A percentile compares a stretch with the other conserved stretches of the same genome.
These are phyloP conservation scores for Temnopleurus reevesii DNA, from an alignment of 53 echinoderm and acorn worm genomes.

Conservation along the genomic window DNA sequence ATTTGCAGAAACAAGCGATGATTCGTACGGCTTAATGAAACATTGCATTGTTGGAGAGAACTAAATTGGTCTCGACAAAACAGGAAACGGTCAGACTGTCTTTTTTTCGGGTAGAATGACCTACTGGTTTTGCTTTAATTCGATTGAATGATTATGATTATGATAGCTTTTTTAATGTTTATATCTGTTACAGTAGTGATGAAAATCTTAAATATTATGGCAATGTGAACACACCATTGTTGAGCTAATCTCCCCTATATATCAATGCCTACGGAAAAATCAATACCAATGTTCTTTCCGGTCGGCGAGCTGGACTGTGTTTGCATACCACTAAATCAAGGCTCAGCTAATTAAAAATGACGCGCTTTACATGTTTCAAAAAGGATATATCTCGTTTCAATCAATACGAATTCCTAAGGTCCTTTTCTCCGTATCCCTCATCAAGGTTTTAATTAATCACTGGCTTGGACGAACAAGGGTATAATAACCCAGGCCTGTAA, in stretches of 20 bases:
- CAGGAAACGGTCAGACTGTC: background rate
- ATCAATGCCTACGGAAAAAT: slow-evolving; percentile 3
- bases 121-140: too few species aligned
- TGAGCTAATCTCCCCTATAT: background rate
- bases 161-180: too few species aligned
- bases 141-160: too few species aligned
- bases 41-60: background rate
- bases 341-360: slow-evolving; percentile 36
- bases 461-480: slow-evolving; percentile 36
- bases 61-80: background rate
- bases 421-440: slow-evolving; percentile 24
- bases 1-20: background rate
- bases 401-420: slow-evolving; percentile 11
- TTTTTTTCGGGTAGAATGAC: background rate
- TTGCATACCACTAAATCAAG: slow-evolving; percentile 24
- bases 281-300: slow-evolving; percentile 46
- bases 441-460: slow-evolving; percentile 53
- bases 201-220: background rate
- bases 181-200: too few species aligned
- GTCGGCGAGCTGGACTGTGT: background rate
- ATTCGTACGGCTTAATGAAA: slow-evolving; percentile 10
- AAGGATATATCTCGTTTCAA: background rate
- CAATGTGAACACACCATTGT: background rate
- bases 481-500: slow-evolving; percentile 60
- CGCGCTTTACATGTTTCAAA: background rate